Conservation (phyloP, 2,113 vertebrate species). For the Motacilla tschutschensis region DNA sequence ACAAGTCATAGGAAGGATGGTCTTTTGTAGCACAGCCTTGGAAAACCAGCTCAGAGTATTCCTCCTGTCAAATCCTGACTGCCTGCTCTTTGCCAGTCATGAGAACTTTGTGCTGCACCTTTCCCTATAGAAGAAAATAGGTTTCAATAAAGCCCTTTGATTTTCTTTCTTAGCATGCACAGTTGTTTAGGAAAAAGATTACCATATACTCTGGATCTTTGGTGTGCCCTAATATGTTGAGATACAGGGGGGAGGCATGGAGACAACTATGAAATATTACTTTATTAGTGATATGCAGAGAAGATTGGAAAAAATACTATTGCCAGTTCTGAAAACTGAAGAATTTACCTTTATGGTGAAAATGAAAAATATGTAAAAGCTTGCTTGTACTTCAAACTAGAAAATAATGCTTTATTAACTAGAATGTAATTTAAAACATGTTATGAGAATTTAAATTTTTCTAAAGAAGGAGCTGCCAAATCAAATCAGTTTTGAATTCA, state of each 20-base stretch:
- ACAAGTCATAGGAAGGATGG: neutral
- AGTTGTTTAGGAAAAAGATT: neutral
- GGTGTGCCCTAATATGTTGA: neutral
- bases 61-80: neutral
- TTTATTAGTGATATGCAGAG: neutral
- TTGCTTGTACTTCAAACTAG: neutral
- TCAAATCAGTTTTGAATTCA: conserved; percentile 18
- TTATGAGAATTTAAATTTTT: neutral
- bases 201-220: neutral
- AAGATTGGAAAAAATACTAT: neutral
- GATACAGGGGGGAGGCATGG: neutral
- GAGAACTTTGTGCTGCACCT: neutral
- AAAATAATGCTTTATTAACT: neutral
- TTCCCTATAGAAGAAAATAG: neutral
- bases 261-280: neutral
- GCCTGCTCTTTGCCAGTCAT: fast-evolving
- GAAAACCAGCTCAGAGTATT: neutral
- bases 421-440: neutral
- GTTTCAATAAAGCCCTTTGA: neutral
- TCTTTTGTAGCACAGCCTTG: neutral
- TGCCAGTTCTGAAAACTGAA: neutral
- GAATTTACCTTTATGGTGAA: neutral
- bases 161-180: neutral
- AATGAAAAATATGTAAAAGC: neutral
- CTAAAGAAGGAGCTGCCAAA: conserved; percentile 6